These are phyloP conservation scores for Marisa cornuarietis DNA, from an alignment of 1,140 invertebrate genomes.

Conservation along the genomic window DNA sequence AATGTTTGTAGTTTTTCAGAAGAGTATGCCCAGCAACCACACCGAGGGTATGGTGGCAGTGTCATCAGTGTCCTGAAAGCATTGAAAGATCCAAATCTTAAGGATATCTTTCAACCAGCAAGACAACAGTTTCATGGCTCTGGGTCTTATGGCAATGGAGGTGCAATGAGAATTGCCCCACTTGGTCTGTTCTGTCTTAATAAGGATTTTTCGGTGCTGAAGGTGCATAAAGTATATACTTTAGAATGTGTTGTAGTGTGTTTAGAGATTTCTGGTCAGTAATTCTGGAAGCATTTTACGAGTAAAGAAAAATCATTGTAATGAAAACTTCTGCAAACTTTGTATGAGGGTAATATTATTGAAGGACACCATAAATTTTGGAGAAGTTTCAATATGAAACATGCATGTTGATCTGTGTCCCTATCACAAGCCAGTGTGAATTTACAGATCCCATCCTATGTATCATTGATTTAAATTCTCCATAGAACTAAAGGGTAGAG, in stretches of 20 bases:
- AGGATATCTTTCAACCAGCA: conserved; percentile 75
- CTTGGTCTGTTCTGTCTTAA: conserved; percentile 72
- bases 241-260: neutral
- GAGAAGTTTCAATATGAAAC: no score
- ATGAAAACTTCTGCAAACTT: no score
- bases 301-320: no score
- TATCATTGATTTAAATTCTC: no score
- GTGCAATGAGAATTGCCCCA: conserved; percentile 81
- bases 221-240: conserved; percentile 27
- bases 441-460: no score
- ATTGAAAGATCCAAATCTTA: conserved; percentile 70
- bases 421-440: no score
- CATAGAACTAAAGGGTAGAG: no score
- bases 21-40: conserved; percentile 74
- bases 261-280: no score
- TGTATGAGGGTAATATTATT: no score
- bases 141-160: conserved; percentile 82
- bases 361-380: no score
- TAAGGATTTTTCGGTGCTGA: conserved; percentile 37
- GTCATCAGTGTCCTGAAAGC: conserved; percentile 75
- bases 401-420: no score
- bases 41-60: conserved; percentile 75
- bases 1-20: conserved; percentile 70
- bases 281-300: no score
- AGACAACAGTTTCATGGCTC: conserved; percentile 76